Percentiles rank a stretch among this genome's conserved stretches.
Conservation (phyloP, 1,140 invertebrate species). For the Yoshiicerus persimilis region DNA sequence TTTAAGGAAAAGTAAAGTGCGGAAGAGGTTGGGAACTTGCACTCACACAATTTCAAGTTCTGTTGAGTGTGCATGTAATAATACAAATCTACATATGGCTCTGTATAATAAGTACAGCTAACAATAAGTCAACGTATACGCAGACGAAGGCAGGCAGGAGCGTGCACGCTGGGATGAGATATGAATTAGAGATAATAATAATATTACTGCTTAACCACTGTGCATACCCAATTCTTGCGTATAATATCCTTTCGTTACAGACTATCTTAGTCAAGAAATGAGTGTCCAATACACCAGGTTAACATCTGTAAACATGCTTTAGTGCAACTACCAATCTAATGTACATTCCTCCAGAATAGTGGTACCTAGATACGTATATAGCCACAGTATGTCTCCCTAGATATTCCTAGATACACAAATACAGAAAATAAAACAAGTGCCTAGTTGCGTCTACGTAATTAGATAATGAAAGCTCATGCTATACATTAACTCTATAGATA, state of each 20-base stretch:
- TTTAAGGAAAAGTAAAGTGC: neutral
- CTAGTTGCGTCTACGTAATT: neutral
- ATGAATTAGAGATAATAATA: neutral
- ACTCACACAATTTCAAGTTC: neutral
- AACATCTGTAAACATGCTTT: too few species aligned
- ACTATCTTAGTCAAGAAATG: neutral
- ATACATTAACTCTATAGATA: too few species aligned
- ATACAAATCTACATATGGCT: neutral
- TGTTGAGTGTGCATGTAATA: neutral
- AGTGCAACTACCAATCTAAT: too few species aligned
- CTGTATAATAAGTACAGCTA: neutral
- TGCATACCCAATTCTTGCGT: neutral
- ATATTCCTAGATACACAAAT: too few species aligned
- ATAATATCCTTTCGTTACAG: neutral
- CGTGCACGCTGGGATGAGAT: neutral
- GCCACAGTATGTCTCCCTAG: too few species aligned
- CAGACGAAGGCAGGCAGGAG: neutral
- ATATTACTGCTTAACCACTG: neutral
- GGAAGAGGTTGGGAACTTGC: neutral
- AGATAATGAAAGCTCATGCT: neutral
- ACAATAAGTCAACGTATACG: neutral
- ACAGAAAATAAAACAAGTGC: neutral
- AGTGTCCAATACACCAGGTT: too few species aligned
- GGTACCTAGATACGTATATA: too few species aligned
- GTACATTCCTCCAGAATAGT: too few species aligned